Evolutionary conservation across 2,797 vertebrate genomes (phyloP), one percentile per base, ranked within the genome.

Genomic region (Meriones psammophilus): DNA sequence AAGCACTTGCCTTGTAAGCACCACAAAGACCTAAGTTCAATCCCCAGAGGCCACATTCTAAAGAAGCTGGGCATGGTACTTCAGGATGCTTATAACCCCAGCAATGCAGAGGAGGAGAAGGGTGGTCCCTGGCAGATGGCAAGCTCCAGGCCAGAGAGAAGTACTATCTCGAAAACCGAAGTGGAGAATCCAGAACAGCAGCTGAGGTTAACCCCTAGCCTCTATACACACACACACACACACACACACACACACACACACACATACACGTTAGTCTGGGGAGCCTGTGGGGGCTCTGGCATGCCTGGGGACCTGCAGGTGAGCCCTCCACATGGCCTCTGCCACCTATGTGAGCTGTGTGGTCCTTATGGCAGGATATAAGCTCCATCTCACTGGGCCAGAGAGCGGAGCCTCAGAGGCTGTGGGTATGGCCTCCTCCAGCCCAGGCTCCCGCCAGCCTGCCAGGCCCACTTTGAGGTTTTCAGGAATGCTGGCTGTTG

Each of bases 381-480:
- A 39, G 3, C 1, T 28, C 77, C 20, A 0, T 26, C 36, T 76
- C 14, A 5, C 58, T 0, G 0, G 12, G 5, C 30, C 5, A 0
- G 1, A 4, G 60, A 76, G 36, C 24, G 24, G 33, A 13, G 0
- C 42, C 2, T n/a, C 74, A 64, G 15, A 77, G 78, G 46, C 18
- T 18, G 39, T 36, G 8, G 74, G 9, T 0, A 54, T 7, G 42
- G 42, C 66, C 1, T n/a, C 50, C 18, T 18, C 0, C 28, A n/a
- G 26, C 50, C 4, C 10, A 89, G 77, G 62, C 87, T 68, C 81
- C 66, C 9, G 42, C 64, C 71, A 2, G 30, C 76, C 86, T 2
- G 0, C 17, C 36, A 33, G n/a, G 42, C 58, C 77, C 62, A 56
- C 58, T 76, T 68, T 46, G 79, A 85, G 78, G 73, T 56, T 73